phyloP scores from a whole-genome alignment of 2,113 vertebrate species.

The Cinclus cinclus region DNA sequence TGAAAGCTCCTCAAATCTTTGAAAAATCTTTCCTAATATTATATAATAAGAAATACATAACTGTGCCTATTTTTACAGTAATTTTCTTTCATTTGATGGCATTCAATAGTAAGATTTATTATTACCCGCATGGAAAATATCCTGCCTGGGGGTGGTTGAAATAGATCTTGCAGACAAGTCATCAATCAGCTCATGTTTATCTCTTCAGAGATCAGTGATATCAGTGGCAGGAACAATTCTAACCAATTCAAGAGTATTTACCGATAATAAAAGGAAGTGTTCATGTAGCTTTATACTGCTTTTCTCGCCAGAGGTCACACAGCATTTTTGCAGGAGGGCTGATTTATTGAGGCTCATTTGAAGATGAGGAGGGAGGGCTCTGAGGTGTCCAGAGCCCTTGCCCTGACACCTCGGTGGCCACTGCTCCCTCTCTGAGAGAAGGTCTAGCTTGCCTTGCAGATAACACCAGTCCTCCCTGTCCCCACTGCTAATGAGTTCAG shows the following conservation, averaged over 20 bases:
- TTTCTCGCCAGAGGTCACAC: conserved; percentile 20
- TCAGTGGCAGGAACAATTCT: conserved; percentile 54
- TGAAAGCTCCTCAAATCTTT: not conserved
- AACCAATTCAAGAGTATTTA: conserved; percentile 47
- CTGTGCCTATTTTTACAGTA: conserved; percentile 50
- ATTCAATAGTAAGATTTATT: conserved; percentile 64
- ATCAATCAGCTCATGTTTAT: conserved; percentile 61
- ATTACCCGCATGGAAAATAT: conserved; percentile 60
- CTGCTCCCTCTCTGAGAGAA: not conserved
- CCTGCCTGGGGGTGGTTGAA: conserved; percentile 58
- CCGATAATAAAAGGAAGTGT: conserved; percentile 58
- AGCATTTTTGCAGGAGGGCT: conserved; percentile 5
- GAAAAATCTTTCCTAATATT: conserved; percentile 31
- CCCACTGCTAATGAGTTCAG: not conserved
- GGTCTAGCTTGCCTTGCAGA: not conserved
- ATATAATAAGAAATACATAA: conserved; percentile 51
- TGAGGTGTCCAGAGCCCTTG: not conserved
- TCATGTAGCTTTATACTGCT: conserved; percentile 3
- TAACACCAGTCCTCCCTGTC: not conserved
- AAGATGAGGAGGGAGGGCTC: not conserved
- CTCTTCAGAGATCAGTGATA: conserved; percentile 52
- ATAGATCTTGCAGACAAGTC: conserved; percentile 65
- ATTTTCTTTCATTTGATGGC: conserved; percentile 59
- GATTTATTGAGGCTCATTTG: not conserved
- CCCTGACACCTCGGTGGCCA: not conserved